phyloP scores from a whole-genome alignment of 1,140 invertebrate species.

The Reticulitermes speratus region DNA sequence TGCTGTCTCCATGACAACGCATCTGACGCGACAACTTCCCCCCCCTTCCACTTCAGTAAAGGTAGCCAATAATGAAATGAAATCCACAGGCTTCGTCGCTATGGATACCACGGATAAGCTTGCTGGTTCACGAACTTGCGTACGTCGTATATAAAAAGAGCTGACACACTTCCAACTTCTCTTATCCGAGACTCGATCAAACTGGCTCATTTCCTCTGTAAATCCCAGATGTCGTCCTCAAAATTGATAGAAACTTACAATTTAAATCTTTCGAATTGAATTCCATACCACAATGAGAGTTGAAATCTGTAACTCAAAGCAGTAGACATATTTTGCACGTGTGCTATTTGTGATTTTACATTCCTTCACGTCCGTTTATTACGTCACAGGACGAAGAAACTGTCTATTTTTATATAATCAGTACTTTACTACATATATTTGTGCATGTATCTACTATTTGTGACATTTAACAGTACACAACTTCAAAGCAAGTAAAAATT shows the following conservation, averaged over 20 bases:
- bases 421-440: too few species aligned
- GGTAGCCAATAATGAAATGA: constrained; percentile 1
- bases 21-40: background rate
- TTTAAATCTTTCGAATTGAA: background rate
- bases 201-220: background rate
- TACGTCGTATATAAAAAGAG: background rate
- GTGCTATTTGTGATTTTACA: too few species aligned
- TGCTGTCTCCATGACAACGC: background rate
- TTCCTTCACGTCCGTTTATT: too few species aligned
- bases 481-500: too few species aligned
- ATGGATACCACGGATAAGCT: background rate
- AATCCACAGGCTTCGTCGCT: background rate
- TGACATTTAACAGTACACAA: too few species aligned
- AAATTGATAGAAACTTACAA: background rate
- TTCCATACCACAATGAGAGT: background rate
- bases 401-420: too few species aligned
- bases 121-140: background rate
- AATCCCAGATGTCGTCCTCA: background rate
- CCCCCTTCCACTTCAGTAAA: background rate
- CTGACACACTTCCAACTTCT: background rate
- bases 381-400: too few species aligned
- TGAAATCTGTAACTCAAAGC: background rate
- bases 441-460: too few species aligned
- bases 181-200: background rate
- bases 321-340: too few species aligned